Percentiles rank a stretch among this genome's conserved stretches.
These are phyloP conservation scores for Phrynocephalus versicolor DNA, from an alignment of 2,113 vertebrate species.

Conservation along the genomic window DNA sequence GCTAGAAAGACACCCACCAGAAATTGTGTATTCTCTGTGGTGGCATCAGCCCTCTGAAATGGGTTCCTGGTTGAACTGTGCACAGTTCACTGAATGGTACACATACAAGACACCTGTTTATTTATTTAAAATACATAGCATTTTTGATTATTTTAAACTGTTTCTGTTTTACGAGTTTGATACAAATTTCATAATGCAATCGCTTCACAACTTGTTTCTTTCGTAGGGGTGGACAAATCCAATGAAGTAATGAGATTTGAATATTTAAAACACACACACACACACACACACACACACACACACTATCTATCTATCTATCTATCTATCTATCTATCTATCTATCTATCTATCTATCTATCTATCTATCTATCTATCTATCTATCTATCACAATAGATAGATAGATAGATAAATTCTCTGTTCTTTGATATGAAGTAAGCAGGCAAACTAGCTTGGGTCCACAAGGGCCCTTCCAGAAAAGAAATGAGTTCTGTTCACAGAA, in stretches of 20 bases:
- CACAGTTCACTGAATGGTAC: background rate
- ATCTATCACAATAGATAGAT: too few relatives aligned
- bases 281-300: too few relatives aligned
- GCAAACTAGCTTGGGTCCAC: conserved; percentile 16
- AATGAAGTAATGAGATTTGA: conserved; percentile 71
- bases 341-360: too few relatives aligned
- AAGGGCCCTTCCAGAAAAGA: background rate
- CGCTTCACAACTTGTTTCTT: conserved; percentile 73
- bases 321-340: too few relatives aligned
- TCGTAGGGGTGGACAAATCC: conserved; percentile 74
- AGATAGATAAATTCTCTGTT: conserved; percentile 59
- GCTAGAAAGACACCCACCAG: too few relatives aligned
- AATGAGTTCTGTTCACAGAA: background rate
- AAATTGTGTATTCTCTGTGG: too few relatives aligned
- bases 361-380: too few relatives aligned
- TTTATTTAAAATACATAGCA: background rate
- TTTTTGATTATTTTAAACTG: conserved; percentile 62
- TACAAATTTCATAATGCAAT: conserved; percentile 67
- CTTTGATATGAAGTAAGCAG: conserved; percentile 29
- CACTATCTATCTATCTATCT: too few relatives aligned
- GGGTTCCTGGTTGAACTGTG: too few relatives aligned
- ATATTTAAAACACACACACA: conserved; percentile 65
- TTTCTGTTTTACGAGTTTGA: conserved; percentile 61
- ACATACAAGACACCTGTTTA: background rate
- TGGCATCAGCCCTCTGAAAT: too few relatives aligned